phyloP scores from a whole-genome alignment of 2,113 vertebrate species.

The Bothrops jararaca region DNA sequence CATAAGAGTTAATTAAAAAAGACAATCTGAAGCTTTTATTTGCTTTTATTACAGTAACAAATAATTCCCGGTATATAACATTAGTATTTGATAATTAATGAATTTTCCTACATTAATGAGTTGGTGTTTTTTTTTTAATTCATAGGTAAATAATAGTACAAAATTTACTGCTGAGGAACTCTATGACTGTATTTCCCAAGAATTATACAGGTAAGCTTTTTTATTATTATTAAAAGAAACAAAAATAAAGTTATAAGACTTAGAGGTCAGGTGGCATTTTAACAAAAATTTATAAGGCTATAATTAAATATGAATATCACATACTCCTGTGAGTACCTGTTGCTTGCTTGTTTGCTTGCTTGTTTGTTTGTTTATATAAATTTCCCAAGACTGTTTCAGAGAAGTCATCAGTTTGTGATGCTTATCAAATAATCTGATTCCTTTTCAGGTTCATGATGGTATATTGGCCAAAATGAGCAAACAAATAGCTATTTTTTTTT shows the following conservation, averaged over 20 bases:
- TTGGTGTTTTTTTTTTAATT: slow-evolving; percentile 39
- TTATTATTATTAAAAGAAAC: not conserved
- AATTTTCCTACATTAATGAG: not conserved
- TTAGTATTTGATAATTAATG: not conserved
- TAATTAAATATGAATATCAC: not conserved
- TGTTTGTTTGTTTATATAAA: not conserved
- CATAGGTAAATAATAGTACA: slow-evolving; percentile 74
- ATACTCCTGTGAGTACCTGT: not conserved
- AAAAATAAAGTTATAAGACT: not conserved
- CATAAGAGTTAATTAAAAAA: not conserved
- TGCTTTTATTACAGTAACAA: not conserved
- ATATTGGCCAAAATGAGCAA: fast-evolving
- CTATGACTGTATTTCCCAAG: slow-evolving; percentile 81
- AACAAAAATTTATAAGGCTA: not conserved
- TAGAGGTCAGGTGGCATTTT: not conserved
- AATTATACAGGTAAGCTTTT: slow-evolving; percentile 78
- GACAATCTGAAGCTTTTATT: not conserved
- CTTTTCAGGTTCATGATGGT: not conserved
- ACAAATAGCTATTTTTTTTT: not conserved
- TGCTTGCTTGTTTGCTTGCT: not conserved
- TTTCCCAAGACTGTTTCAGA: not conserved
- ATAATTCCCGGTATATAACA: not conserved
- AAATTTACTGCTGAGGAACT: slow-evolving; percentile 80
- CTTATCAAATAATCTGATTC: slow-evolving; percentile 1
- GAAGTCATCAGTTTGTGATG: not conserved